Evolutionary conservation across 2,888 invertebrate species (phyloP).

Genomic region (Sympetrum striolatum): DNA sequence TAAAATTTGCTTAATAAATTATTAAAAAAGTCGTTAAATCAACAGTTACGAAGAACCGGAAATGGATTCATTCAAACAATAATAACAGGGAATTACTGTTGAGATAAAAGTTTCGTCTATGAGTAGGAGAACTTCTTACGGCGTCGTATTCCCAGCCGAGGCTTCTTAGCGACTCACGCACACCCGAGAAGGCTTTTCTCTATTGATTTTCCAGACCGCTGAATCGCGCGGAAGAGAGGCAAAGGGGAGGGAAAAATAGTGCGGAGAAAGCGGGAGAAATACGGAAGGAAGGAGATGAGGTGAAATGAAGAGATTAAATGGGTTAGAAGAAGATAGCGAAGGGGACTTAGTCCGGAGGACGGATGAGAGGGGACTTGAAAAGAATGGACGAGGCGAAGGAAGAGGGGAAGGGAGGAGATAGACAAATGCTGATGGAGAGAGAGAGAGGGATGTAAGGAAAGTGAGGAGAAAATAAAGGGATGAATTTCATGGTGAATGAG

Average conservation of each 20-base stretch:
- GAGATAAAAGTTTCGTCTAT: no score
- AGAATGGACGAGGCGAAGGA: background rate
- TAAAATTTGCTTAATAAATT: no score
- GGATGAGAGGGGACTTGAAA: background rate
- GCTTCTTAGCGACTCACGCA: background rate
- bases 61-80: no score
- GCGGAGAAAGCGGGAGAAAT: background rate
- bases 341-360: background rate
- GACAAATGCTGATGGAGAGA: background rate
- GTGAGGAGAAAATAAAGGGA: background rate
- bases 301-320: background rate
- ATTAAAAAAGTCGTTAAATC: no score
- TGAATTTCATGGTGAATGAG: no score
- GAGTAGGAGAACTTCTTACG: no score
- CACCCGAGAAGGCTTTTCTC: background rate
- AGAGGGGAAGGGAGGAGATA: background rate
- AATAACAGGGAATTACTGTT: no score
- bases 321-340: background rate
- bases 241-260: background rate
- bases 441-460: background rate
- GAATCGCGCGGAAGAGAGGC: background rate
- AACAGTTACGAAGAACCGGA: no score
- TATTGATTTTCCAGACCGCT: conserved; percentile 42
- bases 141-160: background rate
- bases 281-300: background rate